Base-by-base conservation (phyloP, 2,888 invertebrate species). In the Pseudococcus viburni region DNA sequence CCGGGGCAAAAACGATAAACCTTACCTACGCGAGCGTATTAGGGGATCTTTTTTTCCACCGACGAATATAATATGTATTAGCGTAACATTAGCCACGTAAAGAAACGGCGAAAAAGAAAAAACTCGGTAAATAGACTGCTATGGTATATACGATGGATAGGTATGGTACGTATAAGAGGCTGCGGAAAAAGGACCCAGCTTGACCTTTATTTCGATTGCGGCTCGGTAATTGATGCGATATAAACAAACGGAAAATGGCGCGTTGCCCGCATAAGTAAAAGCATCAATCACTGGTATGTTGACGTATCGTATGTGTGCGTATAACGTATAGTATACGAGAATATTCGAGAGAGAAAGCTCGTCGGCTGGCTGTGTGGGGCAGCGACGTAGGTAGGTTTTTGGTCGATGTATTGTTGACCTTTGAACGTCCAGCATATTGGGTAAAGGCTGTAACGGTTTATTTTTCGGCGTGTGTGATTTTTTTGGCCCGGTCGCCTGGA, bases 231-330 rank as follows among this genome's bases (percentile, higher is more conserved):
- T 83, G 46, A 83, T 83, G 80, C 80, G 80, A 46, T 83, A 83
- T 83, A 83, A 83, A 83, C 80, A 83, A 83, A 83, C 80, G 46
- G 46, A 83, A 83, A 83, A 83, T 46, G 46, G 39, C 80, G 15
- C 80, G 46, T 83, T 46, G 80, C 80, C 80, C 80, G 80, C 33
- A 83, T 83, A 83, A 83, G 80, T 83, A 83, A 83, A 83, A 83
- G 46, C 80, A 83, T 83, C 80, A 83, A 83, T 83, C 80, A 83
- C 80, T 17, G 46, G 46, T 46, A 22, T 46, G 80, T 46, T 83
- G 80, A 83, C 80, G 80, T 83, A 42, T 42, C 15, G 42, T 80
- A 83, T 33, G 68, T 55, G 55, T 55, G 55, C 55, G 42, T 51
- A 15, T 15, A 2, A 12, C 48, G 55, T 55, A 55, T 55, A 42